phyloP scores from a whole-genome alignment of 1,140 invertebrate species.

The Callitettix versicolor region DNA sequence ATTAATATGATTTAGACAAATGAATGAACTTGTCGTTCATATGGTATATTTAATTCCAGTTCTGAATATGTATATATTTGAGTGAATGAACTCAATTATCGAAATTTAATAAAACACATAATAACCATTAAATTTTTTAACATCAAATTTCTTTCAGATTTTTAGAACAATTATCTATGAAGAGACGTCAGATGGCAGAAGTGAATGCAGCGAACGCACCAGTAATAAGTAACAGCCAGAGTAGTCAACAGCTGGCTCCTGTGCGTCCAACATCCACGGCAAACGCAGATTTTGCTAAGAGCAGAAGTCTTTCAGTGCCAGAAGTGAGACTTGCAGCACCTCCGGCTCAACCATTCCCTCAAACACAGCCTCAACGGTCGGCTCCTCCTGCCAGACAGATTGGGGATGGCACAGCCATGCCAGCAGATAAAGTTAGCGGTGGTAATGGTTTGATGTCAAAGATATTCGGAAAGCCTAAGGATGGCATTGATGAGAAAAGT shows the following conservation, averaged over 20 bases:
- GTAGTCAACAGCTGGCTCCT: conserved; percentile 27
- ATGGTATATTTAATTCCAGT: too few relatives aligned
- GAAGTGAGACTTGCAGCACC: conserved; percentile 5
- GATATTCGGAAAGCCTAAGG: neutral
- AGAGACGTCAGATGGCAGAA: conserved; percentile 57
- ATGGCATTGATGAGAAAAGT: neutral
- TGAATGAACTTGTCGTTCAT: too few relatives aligned
- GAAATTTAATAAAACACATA: too few relatives aligned
- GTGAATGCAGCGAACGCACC: conserved; percentile 25
- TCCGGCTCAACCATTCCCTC: conserved; percentile 6
- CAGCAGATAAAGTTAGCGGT: too few relatives aligned
- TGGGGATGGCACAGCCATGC: too few relatives aligned
- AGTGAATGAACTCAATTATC: too few relatives aligned
- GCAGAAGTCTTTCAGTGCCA: conserved; percentile 8
- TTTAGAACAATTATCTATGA: conserved; percentile 59
- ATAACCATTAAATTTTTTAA: too few relatives aligned
- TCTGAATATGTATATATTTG: too few relatives aligned
- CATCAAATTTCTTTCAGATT: conserved; percentile 45
- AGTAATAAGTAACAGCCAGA: conserved; percentile 27
- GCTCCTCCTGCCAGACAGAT: too few relatives aligned
- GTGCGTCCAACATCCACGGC: neutral
- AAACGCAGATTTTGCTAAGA: neutral
- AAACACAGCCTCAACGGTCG: conserved; percentile 7
- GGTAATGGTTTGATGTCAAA: neutral
- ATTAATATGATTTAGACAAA: too few relatives aligned